phyloP scores from a whole-genome alignment of 2,113 vertebrate species.

The Sterna hirundo region DNA sequence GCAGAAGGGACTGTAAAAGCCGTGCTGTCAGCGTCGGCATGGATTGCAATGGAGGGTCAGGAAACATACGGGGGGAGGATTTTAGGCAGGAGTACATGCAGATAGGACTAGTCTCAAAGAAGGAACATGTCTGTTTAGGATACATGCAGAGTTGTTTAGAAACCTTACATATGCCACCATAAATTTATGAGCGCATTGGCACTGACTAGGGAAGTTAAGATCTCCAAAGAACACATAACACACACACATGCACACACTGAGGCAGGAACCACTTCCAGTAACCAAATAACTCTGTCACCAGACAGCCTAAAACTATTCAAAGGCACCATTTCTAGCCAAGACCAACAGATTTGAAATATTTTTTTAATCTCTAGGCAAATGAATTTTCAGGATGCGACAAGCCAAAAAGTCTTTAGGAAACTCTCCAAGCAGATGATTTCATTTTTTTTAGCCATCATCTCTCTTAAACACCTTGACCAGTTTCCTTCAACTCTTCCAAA shows the following conservation, averaged over 20 bases:
- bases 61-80: neutral
- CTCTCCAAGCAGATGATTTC: constrained; percentile 53
- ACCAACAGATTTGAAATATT: constrained; percentile 31
- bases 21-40: neutral
- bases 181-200: neutral
- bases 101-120: neutral
- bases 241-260: neutral
- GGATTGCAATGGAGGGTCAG: neutral
- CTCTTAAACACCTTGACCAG: constrained; percentile 61
- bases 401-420: constrained; percentile 31
- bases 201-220: neutral
- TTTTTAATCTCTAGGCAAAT: constrained; percentile 33
- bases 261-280: constrained; percentile 18
- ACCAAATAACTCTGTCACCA: constrained; percentile 62
- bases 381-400: constrained; percentile 45
- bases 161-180: neutral
- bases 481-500: constrained; percentile 55
- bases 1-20: neutral
- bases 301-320: constrained; percentile 42
- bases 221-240: neutral
- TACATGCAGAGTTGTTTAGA: neutral
- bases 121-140: neutral
- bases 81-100: neutral
- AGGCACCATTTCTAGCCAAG: constrained; percentile 52
- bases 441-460: constrained; percentile 24